Evolutionary conservation across 2,113 vertebrate species (phyloP).

Genomic region (Plotosus lineatus): DNA sequence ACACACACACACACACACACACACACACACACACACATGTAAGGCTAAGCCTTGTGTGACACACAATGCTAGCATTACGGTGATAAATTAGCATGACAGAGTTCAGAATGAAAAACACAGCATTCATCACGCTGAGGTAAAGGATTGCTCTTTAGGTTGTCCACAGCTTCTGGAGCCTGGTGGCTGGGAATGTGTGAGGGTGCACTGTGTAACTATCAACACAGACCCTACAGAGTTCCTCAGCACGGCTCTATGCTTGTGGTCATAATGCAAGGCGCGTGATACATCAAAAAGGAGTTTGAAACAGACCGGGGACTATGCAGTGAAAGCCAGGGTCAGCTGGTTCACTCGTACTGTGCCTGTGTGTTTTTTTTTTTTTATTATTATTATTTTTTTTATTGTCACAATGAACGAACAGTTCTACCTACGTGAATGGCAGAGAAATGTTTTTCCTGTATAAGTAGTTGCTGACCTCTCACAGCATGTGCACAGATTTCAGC

Average conservation of each 20-base stretch:
- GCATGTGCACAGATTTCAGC: neutral
- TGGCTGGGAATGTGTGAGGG: slow-evolving; percentile 33
- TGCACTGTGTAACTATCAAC: slow-evolving; percentile 41
- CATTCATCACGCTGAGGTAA: slow-evolving; percentile 40
- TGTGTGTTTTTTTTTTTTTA: slow-evolving; percentile 14
- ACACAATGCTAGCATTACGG: slow-evolving; percentile 42
- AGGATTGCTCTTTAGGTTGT: slow-evolving; percentile 26
- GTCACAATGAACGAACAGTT: slow-evolving; percentile 35
- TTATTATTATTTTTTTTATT: too few relatives aligned
- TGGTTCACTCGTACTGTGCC: slow-evolving; percentile 25
- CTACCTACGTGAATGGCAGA: slow-evolving; percentile 27
- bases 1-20: slow-evolving; percentile 11
- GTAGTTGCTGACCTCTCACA: slow-evolving; percentile 29
- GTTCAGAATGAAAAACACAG: slow-evolving; percentile 46
- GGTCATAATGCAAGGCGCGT: slow-evolving; percentile 25
- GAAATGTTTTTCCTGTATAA: slow-evolving; percentile 33
- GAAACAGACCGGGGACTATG: slow-evolving; percentile 39
- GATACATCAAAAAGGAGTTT: slow-evolving; percentile 44
- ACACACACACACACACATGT: slow-evolving; percentile 13
- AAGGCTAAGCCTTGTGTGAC: slow-evolving; percentile 12
- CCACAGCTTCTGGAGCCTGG: slow-evolving; percentile 21
- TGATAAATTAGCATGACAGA: slow-evolving; percentile 51
- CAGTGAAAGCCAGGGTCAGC: slow-evolving; percentile 32
- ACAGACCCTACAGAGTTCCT: slow-evolving; percentile 33
- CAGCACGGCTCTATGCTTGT: slow-evolving; percentile 33